These are phyloP conservation scores for Nesospiza acunhae DNA, from an alignment of 2,113 vertebrate genomes.

Conservation along the genomic window DNA sequence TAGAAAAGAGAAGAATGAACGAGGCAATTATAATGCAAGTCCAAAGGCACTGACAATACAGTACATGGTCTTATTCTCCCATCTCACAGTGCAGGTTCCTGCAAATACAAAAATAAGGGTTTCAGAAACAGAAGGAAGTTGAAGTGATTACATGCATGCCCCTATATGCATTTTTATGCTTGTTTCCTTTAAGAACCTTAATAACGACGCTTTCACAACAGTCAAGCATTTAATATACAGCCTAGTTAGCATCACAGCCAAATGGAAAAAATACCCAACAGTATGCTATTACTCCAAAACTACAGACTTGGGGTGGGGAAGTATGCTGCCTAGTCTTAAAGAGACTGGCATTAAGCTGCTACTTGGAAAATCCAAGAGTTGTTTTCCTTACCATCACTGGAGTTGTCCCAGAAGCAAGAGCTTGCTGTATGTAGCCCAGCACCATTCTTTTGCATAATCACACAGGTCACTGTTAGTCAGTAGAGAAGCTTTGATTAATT, in stretches of 20 bases:
- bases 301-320: not conserved
- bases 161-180: not conserved
- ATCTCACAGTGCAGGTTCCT: slow-evolving; percentile 92
- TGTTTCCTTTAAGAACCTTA: not conserved
- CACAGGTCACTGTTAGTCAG: slow-evolving; percentile 83
- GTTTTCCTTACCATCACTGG: slow-evolving; percentile 86
- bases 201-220: not conserved
- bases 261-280: not conserved
- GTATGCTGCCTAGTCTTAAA: not conserved
- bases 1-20: not conserved
- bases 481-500: slow-evolving; percentile 5
- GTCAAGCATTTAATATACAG: not conserved
- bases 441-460: slow-evolving; percentile 97
- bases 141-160: not conserved
- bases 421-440: slow-evolving; percentile 92
- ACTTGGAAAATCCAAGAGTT: not conserved
- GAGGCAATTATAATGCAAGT: slow-evolving; percentile 80
- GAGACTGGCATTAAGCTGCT: not conserved
- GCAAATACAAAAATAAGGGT: not conserved
- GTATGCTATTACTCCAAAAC: not conserved
- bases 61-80: slow-evolving; percentile 95
- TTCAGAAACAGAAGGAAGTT: not conserved
- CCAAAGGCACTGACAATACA: slow-evolving; percentile 92
- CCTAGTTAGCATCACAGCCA: not conserved
- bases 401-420: slow-evolving; percentile 95